Conservation (phyloP, 2,888 invertebrate genomes). For the Temnothorax unifasciatus region DNA sequence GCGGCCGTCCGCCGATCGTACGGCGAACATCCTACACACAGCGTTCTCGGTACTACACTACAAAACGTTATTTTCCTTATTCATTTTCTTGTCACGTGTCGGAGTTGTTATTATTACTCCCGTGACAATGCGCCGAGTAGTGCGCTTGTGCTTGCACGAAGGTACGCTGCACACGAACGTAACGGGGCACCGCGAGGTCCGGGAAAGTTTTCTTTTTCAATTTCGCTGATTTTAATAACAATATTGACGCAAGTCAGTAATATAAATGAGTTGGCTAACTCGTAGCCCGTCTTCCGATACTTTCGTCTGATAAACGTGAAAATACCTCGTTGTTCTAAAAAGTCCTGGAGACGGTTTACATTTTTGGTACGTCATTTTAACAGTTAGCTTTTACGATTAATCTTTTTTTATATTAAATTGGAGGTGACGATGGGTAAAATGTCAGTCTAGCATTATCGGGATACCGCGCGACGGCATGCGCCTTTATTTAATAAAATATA, state of each 20-base stretch:
- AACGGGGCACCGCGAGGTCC: too few species aligned
- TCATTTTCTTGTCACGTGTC: not conserved
- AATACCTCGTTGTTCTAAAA: not conserved
- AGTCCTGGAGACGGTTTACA: too few species aligned
- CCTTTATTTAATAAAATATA: too few species aligned
- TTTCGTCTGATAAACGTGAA: not conserved
- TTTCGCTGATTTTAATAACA: conserved; percentile 12
- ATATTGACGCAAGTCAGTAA: conserved; percentile 13
- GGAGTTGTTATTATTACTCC: conserved; percentile 15
- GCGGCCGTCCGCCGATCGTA: not conserved
- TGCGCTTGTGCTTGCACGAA: not conserved
- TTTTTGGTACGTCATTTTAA: too few species aligned
- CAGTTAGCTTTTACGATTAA: too few species aligned
- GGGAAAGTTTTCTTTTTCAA: conserved; percentile 15
- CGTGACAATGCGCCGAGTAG: not conserved
- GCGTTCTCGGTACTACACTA: not conserved
- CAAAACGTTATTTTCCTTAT: conserved; percentile 19
- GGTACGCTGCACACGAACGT: not conserved
- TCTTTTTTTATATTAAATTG: too few species aligned
- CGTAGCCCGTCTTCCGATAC: not conserved
- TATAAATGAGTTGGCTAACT: not conserved
- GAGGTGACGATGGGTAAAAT: too few species aligned
- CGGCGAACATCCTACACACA: too few species aligned
- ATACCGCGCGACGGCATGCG: too few species aligned
- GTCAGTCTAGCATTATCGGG: too few species aligned